Base-by-base conservation (phyloP, 2,113 vertebrate genomes). In the Porphyrio hochstetteri region DNA sequence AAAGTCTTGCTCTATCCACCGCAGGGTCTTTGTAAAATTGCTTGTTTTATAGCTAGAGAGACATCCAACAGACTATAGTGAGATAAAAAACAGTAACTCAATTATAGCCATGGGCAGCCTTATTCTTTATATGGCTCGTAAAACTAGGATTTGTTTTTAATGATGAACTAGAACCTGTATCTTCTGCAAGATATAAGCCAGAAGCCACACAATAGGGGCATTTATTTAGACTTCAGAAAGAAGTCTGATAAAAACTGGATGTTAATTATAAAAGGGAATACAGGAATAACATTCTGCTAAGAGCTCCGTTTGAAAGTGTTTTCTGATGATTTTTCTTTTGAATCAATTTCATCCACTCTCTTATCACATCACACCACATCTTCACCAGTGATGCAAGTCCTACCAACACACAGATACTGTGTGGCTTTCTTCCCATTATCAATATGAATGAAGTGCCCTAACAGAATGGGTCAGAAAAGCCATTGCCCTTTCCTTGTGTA, bases 51-150 rank as follows among this genome's bases (percentile, higher is more conserved):
- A 95, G 90, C 79, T 96, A 81, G 64, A 95, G 82, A 97, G 87
- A 93, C 95, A 97, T 86, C 82, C 90, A 95, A 72, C 86, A 88
- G 92, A 88, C 85, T 95, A 67, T 80, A 96, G 88, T 53, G 65
- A 98, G 93, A 94, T 93, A 96, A 97, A 97, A 96, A 56, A 7
- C 81, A 88, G 82, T 89, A 97, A 96, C 95, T 96, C 96, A 94
- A 90, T 97, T 95, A 97, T 92, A 93, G 79, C 88, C 90, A 95
- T 83, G 82, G 95, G 86, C 96, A 93, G 92, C 81, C 44, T 88
- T 96, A 92, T 97, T 96, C 86, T 97, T 97, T 93, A 87, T 78
- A 56, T 82, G 88, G 69, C 86, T 96, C 35, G 35, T 96, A 97
- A 96, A 96, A 86, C 75, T 71, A 70, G 90, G 77, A 94, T 95